Conservation (phyloP, 1,140 invertebrate genomes). For the Hyposmocoma kahamanoa region DNA sequence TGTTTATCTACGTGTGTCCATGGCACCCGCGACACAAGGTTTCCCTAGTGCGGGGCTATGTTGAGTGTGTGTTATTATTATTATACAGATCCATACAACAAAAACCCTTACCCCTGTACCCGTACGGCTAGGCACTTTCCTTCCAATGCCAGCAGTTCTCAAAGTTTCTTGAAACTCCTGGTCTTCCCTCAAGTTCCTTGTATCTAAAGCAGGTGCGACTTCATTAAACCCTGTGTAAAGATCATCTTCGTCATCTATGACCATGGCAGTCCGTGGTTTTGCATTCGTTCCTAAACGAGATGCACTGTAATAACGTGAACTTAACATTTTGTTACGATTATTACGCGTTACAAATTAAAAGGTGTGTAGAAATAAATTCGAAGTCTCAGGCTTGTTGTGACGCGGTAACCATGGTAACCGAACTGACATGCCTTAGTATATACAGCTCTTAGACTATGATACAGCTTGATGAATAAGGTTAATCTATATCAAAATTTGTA, state of each 20-base stretch:
- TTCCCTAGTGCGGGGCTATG: too few relatives aligned
- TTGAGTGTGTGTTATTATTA: too few relatives aligned
- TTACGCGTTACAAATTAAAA: neutral
- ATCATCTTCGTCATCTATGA: slow-evolving; percentile 62
- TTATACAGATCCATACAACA: too few relatives aligned
- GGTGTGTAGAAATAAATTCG: neutral
- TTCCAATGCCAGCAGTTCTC: slow-evolving; percentile 55
- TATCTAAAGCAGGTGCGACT: slow-evolving; percentile 61
- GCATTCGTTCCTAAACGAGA: slow-evolving; percentile 40
- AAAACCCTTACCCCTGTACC: slow-evolving; percentile 45
- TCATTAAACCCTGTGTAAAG: slow-evolving; percentile 65
- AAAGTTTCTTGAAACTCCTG: slow-evolving; percentile 59
- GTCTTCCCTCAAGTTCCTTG: slow-evolving; percentile 54
- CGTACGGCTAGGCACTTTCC: slow-evolving; percentile 48
- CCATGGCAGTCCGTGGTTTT: slow-evolving; percentile 41
- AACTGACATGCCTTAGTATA: too few relatives aligned
- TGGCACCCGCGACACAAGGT: too few relatives aligned
- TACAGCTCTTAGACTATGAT: too few relatives aligned
- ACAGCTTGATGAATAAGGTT: too few relatives aligned
- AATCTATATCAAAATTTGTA: too few relatives aligned
- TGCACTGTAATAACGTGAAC: slow-evolving; percentile 42
- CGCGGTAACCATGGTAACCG: slow-evolving; percentile 51
- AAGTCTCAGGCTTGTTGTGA: slow-evolving; percentile 47
- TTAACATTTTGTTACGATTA: slow-evolving; percentile 43
- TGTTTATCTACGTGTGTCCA: too few relatives aligned